These are phyloP conservation scores for Bombus impatiens DNA, from an alignment of 1,140 invertebrate genomes.

Conservation along the genomic window DNA sequence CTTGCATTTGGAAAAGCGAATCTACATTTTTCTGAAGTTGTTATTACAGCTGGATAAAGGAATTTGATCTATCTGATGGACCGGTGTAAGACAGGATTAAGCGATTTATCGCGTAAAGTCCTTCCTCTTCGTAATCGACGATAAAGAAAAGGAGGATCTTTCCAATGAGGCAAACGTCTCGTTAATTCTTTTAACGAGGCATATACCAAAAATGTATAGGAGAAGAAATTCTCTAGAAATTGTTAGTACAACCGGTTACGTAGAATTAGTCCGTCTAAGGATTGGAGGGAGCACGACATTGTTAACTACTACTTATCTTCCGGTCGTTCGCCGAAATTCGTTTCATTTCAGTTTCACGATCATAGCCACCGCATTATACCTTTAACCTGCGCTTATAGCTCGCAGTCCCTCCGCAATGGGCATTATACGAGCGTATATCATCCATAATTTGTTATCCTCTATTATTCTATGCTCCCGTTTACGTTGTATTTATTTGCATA, in stretches of 20 bases:
- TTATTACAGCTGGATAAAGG: no score
- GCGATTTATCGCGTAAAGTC: no score
- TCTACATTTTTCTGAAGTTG: no score
- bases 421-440: conserved; percentile 1
- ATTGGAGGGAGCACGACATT: background rate
- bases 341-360: conserved; percentile 3
- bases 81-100: no score
- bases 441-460: conserved; percentile 40
- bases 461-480: conserved; percentile 14
- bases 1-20: no score
- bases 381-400: conserved; percentile 13
- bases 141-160: no score
- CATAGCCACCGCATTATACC: background rate
- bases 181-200: no score
- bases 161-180: no score
- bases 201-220: no score
- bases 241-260: background rate
- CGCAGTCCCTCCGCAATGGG: background rate
- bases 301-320: background rate
- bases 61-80: no score
- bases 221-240: background rate
- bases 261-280: background rate
- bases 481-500: conserved; percentile 47
- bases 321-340: background rate
- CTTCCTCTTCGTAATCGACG: no score